These are phyloP conservation scores for Lindbergichthys nudifrons DNA, from an alignment of 2,797 vertebrate genomes.

Conservation along the genomic window DNA sequence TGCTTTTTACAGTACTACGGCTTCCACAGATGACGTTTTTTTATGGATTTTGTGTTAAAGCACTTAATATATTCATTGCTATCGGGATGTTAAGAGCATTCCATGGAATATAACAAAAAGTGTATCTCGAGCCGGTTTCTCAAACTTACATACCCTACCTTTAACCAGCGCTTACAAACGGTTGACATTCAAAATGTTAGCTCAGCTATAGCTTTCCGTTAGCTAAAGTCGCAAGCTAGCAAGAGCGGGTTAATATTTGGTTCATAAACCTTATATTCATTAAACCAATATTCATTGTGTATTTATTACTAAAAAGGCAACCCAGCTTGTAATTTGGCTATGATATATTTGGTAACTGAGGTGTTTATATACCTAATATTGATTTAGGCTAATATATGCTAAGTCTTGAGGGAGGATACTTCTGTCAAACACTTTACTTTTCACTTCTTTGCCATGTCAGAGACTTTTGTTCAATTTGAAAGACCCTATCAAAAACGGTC, in stretches of 20 bases:
- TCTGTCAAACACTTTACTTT: background rate
- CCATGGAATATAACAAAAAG: no score
- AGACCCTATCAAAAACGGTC: background rate
- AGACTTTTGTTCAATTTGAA: background rate
- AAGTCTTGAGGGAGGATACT: background rate
- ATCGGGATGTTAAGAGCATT: no score
- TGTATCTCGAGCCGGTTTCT: no score
- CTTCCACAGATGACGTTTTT: no score
- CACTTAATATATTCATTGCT: no score
- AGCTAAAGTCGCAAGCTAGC: slow-evolving; percentile 1
- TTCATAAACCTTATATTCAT: background rate
- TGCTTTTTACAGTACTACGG: no score
- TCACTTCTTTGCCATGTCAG: background rate
- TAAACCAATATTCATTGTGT: background rate
- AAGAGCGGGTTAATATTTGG: background rate
- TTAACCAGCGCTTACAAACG: background rate
- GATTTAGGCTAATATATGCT: background rate
- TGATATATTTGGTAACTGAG: background rate
- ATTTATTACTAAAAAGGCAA: background rate
- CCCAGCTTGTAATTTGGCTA: background rate
- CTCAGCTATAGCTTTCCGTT: slow-evolving; percentile 2
- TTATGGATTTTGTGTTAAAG: no score
- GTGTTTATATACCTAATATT: background rate
- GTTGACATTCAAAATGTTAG: background rate
- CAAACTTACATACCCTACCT: no score